These are phyloP conservation scores for Regulus satrapa DNA, from an alignment of 2,113 vertebrate genomes.

Conservation along the genomic window DNA sequence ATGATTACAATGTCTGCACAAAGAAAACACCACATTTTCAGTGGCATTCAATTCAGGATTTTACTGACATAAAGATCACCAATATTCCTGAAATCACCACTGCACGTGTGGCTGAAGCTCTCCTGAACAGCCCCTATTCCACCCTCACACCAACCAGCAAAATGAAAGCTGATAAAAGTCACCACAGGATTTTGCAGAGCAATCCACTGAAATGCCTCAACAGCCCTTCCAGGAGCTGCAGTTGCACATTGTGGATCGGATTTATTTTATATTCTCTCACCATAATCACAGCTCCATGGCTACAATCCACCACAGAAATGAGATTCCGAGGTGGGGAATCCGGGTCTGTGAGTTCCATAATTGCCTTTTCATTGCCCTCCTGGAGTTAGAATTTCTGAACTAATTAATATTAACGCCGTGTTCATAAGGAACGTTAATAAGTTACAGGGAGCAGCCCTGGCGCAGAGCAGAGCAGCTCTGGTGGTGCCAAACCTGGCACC, in stretches of 20 bases:
- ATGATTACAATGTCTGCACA: neutral
- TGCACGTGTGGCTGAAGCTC: neutral
- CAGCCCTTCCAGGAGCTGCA: neutral
- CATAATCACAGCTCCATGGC: neutral
- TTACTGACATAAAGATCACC: too few relatives aligned
- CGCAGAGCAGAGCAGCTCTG: neutral
- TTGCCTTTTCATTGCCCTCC: constrained; percentile 32
- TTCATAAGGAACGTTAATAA: neutral
- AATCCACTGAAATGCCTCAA: neutral
- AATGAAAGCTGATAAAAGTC: neutral
- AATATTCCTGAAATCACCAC: neutral
- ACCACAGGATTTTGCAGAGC: neutral
- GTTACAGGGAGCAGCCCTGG: neutral
- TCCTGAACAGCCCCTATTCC: neutral
- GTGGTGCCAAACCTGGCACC: neutral
- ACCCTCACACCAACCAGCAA: neutral
- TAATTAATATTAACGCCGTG: constrained; percentile 7
- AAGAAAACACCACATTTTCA: neutral
- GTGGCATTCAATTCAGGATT: neutral
- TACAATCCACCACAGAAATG: neutral
- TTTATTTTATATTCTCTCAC: neutral
- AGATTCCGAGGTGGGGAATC: neutral
- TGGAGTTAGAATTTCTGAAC: neutral
- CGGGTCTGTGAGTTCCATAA: neutral
- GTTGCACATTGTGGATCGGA: neutral